Evolutionary conservation across 2,113 vertebrate species (phyloP), one percentile per base, ranked within the genome.

Genomic region (Nannospalax galili): DNA sequence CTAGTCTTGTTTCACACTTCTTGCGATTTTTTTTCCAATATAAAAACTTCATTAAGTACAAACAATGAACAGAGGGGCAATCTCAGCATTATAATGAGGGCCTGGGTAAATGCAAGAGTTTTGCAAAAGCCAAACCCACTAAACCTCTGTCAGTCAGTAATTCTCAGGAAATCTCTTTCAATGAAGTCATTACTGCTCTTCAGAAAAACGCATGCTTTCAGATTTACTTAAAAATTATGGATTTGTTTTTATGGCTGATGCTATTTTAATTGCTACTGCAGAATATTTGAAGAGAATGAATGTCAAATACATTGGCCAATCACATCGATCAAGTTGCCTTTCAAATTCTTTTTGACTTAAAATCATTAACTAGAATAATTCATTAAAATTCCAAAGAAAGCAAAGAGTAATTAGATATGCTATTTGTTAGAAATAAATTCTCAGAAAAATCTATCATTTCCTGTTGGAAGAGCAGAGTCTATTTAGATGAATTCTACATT

Each of bases 171-270:
- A 86, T 92, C 45, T 91, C 91, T 93, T 97, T 91, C 95, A 95
- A 70, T 94, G 93, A 95, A 96, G 82, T 92, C 96, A 96, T 95
- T 97, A 97, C 86, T 94, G 65, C 72, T 96, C 81, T 74, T 97
- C 79, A 64, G 87, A 96, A 96, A 97, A 95, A 78, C 45, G 81
- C 92, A 96, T 96, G 24, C 32, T 93, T 96, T 95, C 75, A 85
- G 30, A 80, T 82, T 97, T 96, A 97, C 96, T 95, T 97, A 65
- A 92, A 96, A 95, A 81, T 94, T 88, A 92, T 91, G 58, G 62
- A 93, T 92, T 92, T 91, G 77, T 94, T 93, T 96, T 97, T 93
- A 84, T 92, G 79, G 91, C 64, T 88, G 65, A 69, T 91, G 88
- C 5, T 84, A n/a, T 19, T 96, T 0, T 88, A 92, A 93, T 97